These are phyloP conservation scores for Cheilosia urbana DNA, from an alignment of 2,888 invertebrate species.

Conservation along the genomic window DNA sequence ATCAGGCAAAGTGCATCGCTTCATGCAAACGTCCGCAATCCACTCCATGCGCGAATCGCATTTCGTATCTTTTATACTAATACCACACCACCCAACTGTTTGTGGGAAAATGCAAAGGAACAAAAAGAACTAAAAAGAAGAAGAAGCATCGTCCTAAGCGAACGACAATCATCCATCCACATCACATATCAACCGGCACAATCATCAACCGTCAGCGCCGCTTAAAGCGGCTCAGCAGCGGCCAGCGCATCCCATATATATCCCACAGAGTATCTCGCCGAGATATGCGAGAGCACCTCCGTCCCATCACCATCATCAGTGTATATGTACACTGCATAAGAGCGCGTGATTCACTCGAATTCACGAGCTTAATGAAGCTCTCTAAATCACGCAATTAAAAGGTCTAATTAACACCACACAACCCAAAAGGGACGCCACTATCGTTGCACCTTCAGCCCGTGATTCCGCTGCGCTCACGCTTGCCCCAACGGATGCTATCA, in stretches of 20 bases:
- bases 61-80: conserved; percentile 7
- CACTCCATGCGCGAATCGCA: conserved; percentile 36
- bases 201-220: conserved; percentile 75
- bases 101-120: conserved; percentile 1
- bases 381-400: conserved; percentile 84
- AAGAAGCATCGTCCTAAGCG: conserved; percentile 29
- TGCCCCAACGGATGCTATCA: conserved; percentile 66
- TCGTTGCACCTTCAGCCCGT: conserved; percentile 73
- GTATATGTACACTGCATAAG: conserved; percentile 11
- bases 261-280: conserved; percentile 22
- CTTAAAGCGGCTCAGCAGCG: conserved; percentile 18
- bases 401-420: conserved; percentile 80
- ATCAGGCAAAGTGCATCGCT: conserved; percentile 69
- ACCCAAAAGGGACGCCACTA: conserved; percentile 42
- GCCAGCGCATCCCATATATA: conserved; percentile 50
- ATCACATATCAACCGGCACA: conserved; percentile 74
- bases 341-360: conserved; percentile 84
- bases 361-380: conserved; percentile 85
- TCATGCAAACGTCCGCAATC: conserved; percentile 60
- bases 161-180: conserved; percentile 74
- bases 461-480: conserved; percentile 76
- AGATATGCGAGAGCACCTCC: conserved; percentile 3
- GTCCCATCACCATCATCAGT: conserved; percentile 14
- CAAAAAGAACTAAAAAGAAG: conserved; percentile 10
- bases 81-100: conserved; percentile 2